Evolutionary conservation across 2,888 invertebrate genomes (phyloP), one percentile per base, ranked within the genome.

Genomic region (Trissolcus brochymenae): DNA sequence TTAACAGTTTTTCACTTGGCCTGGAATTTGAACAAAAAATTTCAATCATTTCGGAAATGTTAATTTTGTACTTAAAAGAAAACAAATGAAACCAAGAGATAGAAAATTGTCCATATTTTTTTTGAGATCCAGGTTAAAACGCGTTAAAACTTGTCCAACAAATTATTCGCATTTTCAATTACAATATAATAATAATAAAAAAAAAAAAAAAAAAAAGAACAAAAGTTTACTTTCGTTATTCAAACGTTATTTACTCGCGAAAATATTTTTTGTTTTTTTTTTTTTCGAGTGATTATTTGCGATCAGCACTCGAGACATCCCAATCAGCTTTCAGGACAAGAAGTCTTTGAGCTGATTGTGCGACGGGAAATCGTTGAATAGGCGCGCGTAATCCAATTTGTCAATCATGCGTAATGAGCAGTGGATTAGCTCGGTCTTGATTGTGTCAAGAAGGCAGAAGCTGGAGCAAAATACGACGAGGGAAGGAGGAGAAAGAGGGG

Each of bases 361-460:
- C 17, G 17, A 49, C 14, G 55, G 65, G 56, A 66, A 67, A 65
- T 73, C 60, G 35, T 16, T 35, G 62, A 67, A 67, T 57, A 55
- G 67, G 41, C 62, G 68, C 68, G 35, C 53, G 61, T 61, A 68
- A 72, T 77, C 72, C 77, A 77, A 77, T 77, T 77, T 77, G 77
- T 72, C 73, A 64, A 77, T 66, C 71, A 56, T 21, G 61, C 66
- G 54, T 71, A 71, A 71, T 66, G 66, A 76, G 71, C 67, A 53
- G 55, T 41, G 62, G 71, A 76, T 61, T 61, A 67, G 72, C 35
- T 67, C 59, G 43, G 71, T 76, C 59, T 62, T 57, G 61, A 74
- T 74, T 67, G 66, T 67, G 74, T 74, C 67, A 74, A 64, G 54
- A 72, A 7, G 60, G 49, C 49, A 50, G 14, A 40, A 16, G 55